Base-by-base conservation (phyloP, 2,888 invertebrate species). In the Lobophora halterata region DNA sequence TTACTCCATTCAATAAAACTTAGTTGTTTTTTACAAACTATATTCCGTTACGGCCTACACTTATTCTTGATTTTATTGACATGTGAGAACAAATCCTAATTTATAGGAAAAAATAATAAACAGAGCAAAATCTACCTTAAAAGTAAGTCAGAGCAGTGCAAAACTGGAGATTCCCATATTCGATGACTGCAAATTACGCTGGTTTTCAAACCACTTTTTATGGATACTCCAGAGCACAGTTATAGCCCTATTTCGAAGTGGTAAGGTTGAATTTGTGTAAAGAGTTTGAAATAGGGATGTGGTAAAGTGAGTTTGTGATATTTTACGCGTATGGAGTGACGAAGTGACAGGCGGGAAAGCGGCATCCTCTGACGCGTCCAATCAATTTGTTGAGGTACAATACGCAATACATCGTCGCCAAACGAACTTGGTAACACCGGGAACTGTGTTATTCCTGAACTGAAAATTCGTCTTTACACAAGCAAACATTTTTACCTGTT, bases 361-460 rank as follows among this genome's bases (percentile, higher is more conserved):
- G 82, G 83, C 73, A 57, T 66, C 71, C 54, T 78, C 74, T 74
- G 77, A 68, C 69, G 76, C 61, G 57, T 48, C 82, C 83, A 81
- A 85, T 85, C 85, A 85, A 85, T 85, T 86, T 85, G 85, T 83
- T 71, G 67, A 52, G 57, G 53, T 69, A 79, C 82, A 79, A 80
- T 79, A 73, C 82, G 76, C 77, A 72, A 81, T 80, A 79, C 72
- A 79, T 83, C 76, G 71, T 66, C 61, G 54, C 51, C 57, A 55
- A 65, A 67, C 70, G 77, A 81, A 80, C 80, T 72, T 72, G 73
- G 71, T 76, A 67, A 71, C 71, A 71, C 72, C 57, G 68, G 49
- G 38, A 38, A 4, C 8, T 16, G 16, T 18, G 60, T 55, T 57
- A 30, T 53, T 80, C 77, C 79, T 80, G 16, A 17, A 10, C 16